A percentile compares a stretch with the other conserved stretches of the same genome.
These are phyloP conservation scores for Ammospiza caudacuta DNA, from an alignment of 2,113 vertebrate genomes.

Conservation along the genomic window DNA sequence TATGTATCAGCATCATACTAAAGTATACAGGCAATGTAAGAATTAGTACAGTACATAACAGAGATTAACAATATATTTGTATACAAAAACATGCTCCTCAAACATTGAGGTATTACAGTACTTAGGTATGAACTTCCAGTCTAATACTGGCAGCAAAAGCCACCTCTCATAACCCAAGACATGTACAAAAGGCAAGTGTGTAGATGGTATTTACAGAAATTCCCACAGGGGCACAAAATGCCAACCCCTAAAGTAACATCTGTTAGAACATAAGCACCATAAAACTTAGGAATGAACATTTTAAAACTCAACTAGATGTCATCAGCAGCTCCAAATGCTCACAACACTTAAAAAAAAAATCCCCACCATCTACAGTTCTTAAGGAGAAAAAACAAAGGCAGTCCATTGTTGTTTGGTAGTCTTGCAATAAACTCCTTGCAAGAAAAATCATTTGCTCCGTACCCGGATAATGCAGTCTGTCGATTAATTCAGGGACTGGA, in stretches of 20 bases:
- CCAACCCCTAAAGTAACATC: constrained; percentile 87
- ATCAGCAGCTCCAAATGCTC: constrained; percentile 78
- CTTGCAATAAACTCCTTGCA: constrained; percentile 61
- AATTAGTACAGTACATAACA: constrained; percentile 98
- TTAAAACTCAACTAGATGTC: constrained; percentile 76
- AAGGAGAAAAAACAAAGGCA: constrained; percentile 54
- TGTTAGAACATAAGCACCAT: constrained; percentile 91
- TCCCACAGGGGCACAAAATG: constrained; percentile 76
- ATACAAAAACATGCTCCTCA: constrained; percentile 96
- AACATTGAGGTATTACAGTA: constrained; percentile 99
- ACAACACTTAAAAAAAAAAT: constrained; percentile 53
- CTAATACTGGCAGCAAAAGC: constrained; percentile 92
- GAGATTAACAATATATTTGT: constrained; percentile 93
- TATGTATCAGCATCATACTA: constrained; percentile 99
- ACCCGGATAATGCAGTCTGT: constrained; percentile 62
- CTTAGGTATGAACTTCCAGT: constrained; percentile 99
- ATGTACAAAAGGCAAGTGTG: constrained; percentile 92
- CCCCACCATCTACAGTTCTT: constrained; percentile 66
- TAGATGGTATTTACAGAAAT: constrained; percentile 97
- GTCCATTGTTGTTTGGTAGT: constrained; percentile 59
- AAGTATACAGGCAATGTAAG: constrained; percentile 97
- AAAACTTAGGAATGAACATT: constrained; percentile 81
- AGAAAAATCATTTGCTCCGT: constrained; percentile 69
- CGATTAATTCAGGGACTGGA: constrained; percentile 81
- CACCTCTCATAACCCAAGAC: constrained; percentile 88